Evolutionary conservation across 2,888 invertebrate genomes (phyloP).

Genomic region (Ophioninae sp.): DNA sequence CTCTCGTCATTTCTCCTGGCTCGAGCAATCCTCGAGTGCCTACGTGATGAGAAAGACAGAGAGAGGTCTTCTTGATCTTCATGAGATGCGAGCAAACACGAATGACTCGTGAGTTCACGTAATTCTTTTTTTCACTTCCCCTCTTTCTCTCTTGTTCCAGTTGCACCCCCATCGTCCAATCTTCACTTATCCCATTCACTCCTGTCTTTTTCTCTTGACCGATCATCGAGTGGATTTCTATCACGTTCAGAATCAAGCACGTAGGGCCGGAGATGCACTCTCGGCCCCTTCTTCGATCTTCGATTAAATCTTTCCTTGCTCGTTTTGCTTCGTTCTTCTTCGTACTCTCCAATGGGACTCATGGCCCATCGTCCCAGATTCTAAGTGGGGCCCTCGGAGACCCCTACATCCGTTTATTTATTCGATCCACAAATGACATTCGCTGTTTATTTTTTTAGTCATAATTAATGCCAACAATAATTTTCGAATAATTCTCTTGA

Average conservation of each 20-base stretch:
- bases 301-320: conserved; percentile 46
- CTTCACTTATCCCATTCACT: conserved; percentile 15
- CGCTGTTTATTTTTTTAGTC: not conserved
- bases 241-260: conserved; percentile 27
- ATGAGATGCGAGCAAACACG: conserved; percentile 37
- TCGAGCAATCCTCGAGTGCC: conserved; percentile 52
- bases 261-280: not conserved
- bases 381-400: not conserved
- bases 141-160: not conserved
- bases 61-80: conserved; percentile 26
- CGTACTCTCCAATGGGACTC: conserved; percentile 10
- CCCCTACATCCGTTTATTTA: not conserved
- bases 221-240: conserved; percentile 47
- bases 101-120: conserved; percentile 47
- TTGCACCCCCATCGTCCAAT: conserved; percentile 21
- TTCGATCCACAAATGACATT: not conserved
- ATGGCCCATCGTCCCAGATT: conserved; percentile 3
- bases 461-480: not conserved
- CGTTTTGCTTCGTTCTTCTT: not conserved
- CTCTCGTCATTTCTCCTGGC: conserved; percentile 43
- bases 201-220: conserved; percentile 31
- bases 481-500: not conserved
- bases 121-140: conserved; percentile 5
- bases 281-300: conserved; percentile 34
- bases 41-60: conserved; percentile 37